phyloP scores from a whole-genome alignment of 2,797 vertebrate genomes.

The Hyperoplus lanceolatus region DNA sequence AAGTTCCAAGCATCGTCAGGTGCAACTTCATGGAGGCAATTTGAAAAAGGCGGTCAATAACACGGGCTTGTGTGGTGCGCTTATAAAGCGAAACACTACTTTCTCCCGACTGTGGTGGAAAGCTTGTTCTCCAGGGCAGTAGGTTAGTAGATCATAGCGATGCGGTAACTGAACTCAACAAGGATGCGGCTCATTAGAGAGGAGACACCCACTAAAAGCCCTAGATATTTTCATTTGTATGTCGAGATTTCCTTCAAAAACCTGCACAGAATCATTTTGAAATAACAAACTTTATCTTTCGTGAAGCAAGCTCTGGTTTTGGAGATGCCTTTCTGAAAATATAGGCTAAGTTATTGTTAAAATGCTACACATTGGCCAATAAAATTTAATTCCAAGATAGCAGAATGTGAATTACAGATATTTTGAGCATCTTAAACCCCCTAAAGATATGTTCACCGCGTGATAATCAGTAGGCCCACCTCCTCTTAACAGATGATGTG shows the following conservation, averaged over 20 bases:
- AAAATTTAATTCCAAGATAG: neutral
- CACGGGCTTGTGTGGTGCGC: neutral
- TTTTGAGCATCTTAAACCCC: neutral
- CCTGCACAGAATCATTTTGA: neutral
- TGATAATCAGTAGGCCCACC: conserved; percentile 10
- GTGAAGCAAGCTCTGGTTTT: neutral
- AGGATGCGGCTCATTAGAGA: conserved; percentile 26
- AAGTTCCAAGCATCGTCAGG: conserved; percentile 47
- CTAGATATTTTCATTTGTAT: neutral
- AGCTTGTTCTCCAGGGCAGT: conserved; percentile 60
- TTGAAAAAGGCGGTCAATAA: neutral
- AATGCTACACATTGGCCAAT: neutral
- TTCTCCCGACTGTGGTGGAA: neutral
- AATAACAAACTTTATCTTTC: neutral
- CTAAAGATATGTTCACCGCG: neutral
- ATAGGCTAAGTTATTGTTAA: neutral
- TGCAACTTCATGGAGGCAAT: neutral
- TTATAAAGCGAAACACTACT: conserved; percentile 10
- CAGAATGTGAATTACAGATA: neutral
- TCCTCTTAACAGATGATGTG: conserved; percentile 34
- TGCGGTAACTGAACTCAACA: conserved; percentile 23
- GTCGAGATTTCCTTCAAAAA: neutral
- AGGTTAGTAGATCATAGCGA: conserved; percentile 68
- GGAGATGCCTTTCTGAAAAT: neutral
- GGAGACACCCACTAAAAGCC: neutral